A percentile compares a stretch with the other conserved stretches of the same genome.
Conservation (phyloP, 2,888 invertebrate genomes). For the Corythucha ciliata region DNA sequence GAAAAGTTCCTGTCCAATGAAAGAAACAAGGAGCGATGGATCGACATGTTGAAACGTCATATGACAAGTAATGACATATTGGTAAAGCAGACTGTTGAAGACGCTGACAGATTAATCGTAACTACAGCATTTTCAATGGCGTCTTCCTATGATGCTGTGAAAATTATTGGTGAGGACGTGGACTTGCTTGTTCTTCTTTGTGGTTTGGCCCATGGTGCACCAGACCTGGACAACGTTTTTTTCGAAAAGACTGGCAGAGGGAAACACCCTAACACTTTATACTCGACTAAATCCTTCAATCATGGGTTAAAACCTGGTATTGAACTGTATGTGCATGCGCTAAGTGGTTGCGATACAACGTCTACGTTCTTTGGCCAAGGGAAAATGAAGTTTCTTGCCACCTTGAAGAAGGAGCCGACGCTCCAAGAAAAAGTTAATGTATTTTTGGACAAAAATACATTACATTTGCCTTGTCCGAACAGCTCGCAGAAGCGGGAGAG, state of each 20-base stretch:
- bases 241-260: constrained; percentile 1
- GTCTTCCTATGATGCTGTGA: constrained; percentile 7
- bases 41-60: constrained; percentile 7
- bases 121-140: constrained; percentile 11
- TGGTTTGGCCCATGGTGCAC: not conserved
- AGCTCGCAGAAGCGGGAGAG: too few relatives aligned
- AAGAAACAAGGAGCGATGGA: constrained; percentile 9
- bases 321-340: not conserved
- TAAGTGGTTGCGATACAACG: constrained; percentile 2
- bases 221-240: not conserved
- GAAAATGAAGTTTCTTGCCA: not conserved
- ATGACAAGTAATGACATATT: constrained; percentile 1
- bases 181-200: too few relatives aligned
- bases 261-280: not conserved
- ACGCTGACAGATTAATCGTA: constrained; percentile 12
- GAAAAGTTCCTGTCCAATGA: constrained; percentile 15
- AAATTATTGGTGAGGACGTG: constrained; percentile 4
- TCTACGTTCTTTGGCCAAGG: constrained; percentile 1
- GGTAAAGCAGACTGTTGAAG: constrained; percentile 13
- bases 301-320: not conserved
- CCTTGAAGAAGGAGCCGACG: not conserved
- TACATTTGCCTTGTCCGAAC: too few relatives aligned
- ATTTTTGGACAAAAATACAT: not conserved
- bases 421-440: not conserved
- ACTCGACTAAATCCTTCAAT: not conserved